Conservation (phyloP, 2,797 vertebrate species). For the Propithecus perrieri region DNA sequence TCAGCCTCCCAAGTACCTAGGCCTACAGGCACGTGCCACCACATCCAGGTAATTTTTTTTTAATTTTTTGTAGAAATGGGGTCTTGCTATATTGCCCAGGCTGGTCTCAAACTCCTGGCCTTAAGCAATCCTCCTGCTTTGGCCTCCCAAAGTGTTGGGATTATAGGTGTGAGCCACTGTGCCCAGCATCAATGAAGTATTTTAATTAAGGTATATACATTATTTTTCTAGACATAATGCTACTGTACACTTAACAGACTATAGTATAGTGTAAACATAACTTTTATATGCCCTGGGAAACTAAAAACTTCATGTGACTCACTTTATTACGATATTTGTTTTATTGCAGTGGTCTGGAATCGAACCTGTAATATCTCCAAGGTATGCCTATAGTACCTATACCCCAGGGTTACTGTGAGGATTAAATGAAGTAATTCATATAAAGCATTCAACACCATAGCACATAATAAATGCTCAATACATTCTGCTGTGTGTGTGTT, state of each 20-base stretch:
- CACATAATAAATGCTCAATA: neutral
- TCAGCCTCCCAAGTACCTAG: neutral
- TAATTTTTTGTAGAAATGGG: neutral
- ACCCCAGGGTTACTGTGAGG: neutral
- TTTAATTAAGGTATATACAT: no score
- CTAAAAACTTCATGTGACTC: neutral
- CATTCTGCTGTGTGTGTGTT: neutral
- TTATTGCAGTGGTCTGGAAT: neutral
- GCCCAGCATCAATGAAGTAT: no score
- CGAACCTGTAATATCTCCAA: neutral
- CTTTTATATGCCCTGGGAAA: neutral
- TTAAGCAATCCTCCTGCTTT: neutral
- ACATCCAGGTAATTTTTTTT: neutral
- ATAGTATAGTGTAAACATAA: neutral
- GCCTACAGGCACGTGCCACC: neutral
- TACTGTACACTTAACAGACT: neutral
- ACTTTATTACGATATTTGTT: neutral
- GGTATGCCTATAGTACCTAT: neutral
- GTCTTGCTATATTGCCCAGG: neutral
- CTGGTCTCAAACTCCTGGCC: neutral
- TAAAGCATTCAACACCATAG: neutral
- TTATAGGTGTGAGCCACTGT: no score
- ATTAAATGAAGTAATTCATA: neutral
- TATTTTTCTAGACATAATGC: neutral
- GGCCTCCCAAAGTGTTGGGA: no score